Evolutionary conservation across 2,113 vertebrate genomes (phyloP).

Genomic region (Antechinus flavipes): DNA sequence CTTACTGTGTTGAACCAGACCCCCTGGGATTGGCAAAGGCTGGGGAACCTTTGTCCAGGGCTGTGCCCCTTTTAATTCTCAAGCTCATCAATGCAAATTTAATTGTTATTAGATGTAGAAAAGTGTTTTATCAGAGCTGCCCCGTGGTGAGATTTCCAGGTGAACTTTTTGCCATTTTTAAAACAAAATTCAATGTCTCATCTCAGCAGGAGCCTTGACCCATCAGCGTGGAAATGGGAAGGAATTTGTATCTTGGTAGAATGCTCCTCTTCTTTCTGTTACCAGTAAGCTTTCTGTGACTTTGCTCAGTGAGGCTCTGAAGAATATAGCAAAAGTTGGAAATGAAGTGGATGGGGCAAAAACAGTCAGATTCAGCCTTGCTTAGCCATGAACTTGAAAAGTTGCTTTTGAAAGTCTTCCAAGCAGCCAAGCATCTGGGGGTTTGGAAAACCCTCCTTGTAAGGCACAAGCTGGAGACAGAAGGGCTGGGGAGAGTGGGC

Average conservation of each 20-base stretch:
- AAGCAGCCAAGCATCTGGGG: constrained; percentile 79
- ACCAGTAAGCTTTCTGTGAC: constrained; percentile 60
- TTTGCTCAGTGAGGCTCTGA: constrained; percentile 61
- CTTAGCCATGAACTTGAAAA: constrained; percentile 74
- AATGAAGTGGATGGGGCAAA: constrained; percentile 55
- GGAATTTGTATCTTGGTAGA: constrained; percentile 26
- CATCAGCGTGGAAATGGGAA: neutral
- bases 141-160: constrained; percentile 19
- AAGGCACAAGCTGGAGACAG: constrained; percentile 20
- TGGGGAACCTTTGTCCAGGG: neutral
- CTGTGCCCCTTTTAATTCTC: neutral
- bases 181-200: neutral
- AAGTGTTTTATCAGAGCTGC: neutral
- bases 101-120: neutral
- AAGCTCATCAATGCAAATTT: constrained; percentile 16
- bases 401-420: constrained; percentile 62
- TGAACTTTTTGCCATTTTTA: constrained; percentile 12
- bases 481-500: constrained; percentile 49
- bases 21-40: constrained; percentile 7
- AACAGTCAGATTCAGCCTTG: constrained; percentile 65
- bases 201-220: constrained; percentile 4
- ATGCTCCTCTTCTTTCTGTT: constrained; percentile 32
- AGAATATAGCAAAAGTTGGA: constrained; percentile 66
- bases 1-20: constrained; percentile 26
- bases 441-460: constrained; percentile 70